phyloP scores from a whole-genome alignment of 2,797 vertebrate genomes.

The Paedocypris micromegethes region DNA sequence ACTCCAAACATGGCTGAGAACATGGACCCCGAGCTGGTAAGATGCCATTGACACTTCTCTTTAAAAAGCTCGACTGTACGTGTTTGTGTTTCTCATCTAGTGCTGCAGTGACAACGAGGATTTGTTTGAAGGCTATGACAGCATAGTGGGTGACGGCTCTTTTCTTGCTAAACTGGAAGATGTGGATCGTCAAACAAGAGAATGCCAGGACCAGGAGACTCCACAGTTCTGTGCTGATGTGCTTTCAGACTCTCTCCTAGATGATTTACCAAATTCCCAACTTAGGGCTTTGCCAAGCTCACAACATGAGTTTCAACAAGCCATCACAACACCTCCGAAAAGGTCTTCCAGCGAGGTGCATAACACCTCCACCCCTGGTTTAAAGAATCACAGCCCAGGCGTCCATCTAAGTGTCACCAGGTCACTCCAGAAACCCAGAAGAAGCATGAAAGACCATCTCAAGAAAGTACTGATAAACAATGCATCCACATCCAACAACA shows the following conservation, averaged over 20 bases:
- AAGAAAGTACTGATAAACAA: slow-evolving; percentile 86
- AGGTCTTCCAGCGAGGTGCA: slow-evolving; percentile 2
- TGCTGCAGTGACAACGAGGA: slow-evolving; percentile 77
- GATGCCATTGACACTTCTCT: neutral
- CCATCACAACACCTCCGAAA: slow-evolving; percentile 40
- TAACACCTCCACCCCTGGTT: slow-evolving; percentile 41
- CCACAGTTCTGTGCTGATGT: slow-evolving; percentile 1
- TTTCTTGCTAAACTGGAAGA: slow-evolving; percentile 73
- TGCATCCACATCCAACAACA: slow-evolving; percentile 65
- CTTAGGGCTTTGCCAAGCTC: slow-evolving; percentile 73
- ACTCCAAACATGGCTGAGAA: slow-evolving; percentile 9
- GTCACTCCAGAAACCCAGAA: slow-evolving; percentile 51
- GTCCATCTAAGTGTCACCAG: neutral
- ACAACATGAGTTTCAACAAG: slow-evolving; percentile 66
- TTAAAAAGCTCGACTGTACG: neutral
- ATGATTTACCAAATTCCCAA: slow-evolving; percentile 50
- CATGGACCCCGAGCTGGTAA: slow-evolving; percentile 31
- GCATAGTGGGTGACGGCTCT: slow-evolving; percentile 74
- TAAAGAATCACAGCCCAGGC: neutral
- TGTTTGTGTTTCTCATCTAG: slow-evolving; percentile 55
- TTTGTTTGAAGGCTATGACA: slow-evolving; percentile 83
- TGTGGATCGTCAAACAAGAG: slow-evolving; percentile 58
- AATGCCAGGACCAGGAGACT: slow-evolving; percentile 19
- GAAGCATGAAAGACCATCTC: slow-evolving; percentile 78
- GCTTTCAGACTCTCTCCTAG: slow-evolving; percentile 47